Evolutionary conservation across 2,888 invertebrate species (phyloP).

Genomic region (Notodonta dromedarius): DNA sequence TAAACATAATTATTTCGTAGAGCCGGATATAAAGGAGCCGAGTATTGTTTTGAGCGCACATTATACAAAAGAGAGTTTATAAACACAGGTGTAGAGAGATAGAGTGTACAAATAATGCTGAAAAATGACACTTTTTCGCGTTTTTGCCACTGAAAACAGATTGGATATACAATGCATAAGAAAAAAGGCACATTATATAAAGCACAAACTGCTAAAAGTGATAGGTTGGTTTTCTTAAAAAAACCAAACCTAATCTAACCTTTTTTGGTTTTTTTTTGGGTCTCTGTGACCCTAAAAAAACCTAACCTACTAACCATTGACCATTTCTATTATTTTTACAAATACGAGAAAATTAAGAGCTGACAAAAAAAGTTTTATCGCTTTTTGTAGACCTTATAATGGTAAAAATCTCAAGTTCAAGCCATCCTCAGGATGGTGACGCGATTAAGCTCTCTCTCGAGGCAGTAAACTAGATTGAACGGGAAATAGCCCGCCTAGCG

Average conservation of each 20-base stretch:
- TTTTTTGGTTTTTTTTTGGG: too few species aligned
- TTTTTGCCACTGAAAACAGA: not conserved
- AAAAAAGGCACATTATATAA: too few species aligned
- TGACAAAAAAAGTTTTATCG: too few species aligned
- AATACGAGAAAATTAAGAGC: too few species aligned
- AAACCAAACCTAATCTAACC: too few species aligned
- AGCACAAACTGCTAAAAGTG: too few species aligned
- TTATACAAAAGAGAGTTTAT: not conserved
- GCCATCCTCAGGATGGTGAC: not conserved
- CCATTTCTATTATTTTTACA: too few species aligned
- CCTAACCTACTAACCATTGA: too few species aligned
- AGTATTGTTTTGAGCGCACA: not conserved
- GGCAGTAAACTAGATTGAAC: slow-evolving; percentile 2
- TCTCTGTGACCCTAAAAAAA: too few species aligned
- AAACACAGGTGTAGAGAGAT: not conserved
- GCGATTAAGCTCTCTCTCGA: not conserved
- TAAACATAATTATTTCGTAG: too few species aligned
- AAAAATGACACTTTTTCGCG: not conserved
- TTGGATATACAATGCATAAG: not conserved
- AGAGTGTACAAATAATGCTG: not conserved
- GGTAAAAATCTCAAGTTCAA: not conserved
- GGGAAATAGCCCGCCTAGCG: not conserved
- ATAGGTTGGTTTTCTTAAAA: too few species aligned
- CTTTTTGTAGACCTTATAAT: not conserved
- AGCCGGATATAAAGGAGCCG: not conserved